Base-by-base conservation (phyloP, 2,113 vertebrate species). In the Stegostoma tigrinum region DNA sequence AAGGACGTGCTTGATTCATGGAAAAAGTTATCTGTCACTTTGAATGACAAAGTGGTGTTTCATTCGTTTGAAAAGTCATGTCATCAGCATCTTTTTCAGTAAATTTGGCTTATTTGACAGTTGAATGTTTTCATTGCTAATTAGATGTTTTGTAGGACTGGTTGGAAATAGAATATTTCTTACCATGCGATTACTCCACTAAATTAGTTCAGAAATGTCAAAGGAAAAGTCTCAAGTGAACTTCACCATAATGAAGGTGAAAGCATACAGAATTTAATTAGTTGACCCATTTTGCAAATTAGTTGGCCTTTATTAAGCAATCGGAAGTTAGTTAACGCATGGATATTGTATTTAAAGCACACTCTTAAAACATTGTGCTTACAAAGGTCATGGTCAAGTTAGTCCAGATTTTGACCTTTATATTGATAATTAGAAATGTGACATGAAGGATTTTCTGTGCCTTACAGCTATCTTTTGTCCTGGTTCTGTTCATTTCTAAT, bases 401-500 rank as follows among this genome's bases (percentile, higher is more conserved):
- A 90, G 42, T 30, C 27, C 87, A 52, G 27, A 90, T 90, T 55
- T 90, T 30, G 38, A 90, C 48, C 87, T 90, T 90, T 52, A 61
- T 89, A 14, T 42, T 38, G 78, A 94, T 67, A 45, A 94, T 67
- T 94, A 48, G 93, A 70, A 94, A 94, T 94, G 38, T 70, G 67
- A 90, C 66, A n/a, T 89, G 17, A 48, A 72, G 85, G 85, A 34
- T 90, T 67, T 96, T 72, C 86, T 89, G 86, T 90, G 48, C 85
- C 95, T 89, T 15, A 42, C 83, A 96, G 95, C 95, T 89, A 96
- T 90, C 30, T 27, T 68, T 34, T 45, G 66, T 72, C 83, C 64
- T 96, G 27, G 64, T 96, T 66, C 38, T 68, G 55, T 68, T 27
- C 38, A 52, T 80, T 86, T 19, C 66, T 12, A 70, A 70, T 70